phyloP scores from a whole-genome alignment of 35 echinoderm and acorn worm genomes.

The Holothuria glaberrima region DNA sequence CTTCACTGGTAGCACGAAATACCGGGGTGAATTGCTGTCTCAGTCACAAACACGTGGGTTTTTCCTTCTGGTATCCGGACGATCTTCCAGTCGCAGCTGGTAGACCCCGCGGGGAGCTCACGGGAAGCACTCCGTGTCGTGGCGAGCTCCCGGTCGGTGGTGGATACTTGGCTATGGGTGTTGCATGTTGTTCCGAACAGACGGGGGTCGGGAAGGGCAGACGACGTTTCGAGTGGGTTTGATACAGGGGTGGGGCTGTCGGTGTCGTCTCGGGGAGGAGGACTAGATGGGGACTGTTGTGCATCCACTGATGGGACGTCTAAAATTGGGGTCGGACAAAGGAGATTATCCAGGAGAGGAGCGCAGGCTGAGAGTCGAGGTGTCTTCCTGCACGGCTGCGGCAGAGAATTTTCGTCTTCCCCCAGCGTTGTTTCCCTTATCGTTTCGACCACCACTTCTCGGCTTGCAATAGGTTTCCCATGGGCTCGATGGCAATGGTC shows the following conservation, averaged over 20 bases:
- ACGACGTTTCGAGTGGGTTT: neutral
- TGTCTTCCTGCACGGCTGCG: neutral
- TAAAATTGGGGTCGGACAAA: neutral
- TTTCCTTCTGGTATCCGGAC: neutral
- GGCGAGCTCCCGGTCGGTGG: neutral
- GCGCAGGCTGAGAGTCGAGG: neutral
- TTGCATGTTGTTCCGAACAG: neutral
- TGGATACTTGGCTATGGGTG: neutral
- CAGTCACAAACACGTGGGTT: neutral
- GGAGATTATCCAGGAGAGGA: neutral
- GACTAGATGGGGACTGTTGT: neutral
- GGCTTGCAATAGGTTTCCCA: neutral
- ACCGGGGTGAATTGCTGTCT: constrained; percentile 19
- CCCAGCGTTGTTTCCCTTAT: neutral
- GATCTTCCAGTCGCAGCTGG: neutral
- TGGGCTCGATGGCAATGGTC: neutral
- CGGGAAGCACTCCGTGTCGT: neutral
- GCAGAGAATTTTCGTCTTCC: neutral
- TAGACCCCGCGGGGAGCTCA: neutral
- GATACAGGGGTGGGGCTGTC: neutral
- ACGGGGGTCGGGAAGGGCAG: neutral
- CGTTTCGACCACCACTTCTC: neutral
- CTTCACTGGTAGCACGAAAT: neutral
- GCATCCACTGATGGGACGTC: neutral
- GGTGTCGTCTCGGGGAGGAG: neutral